Evolutionary conservation across 2,888 invertebrate species (phyloP), one percentile per base, ranked within the genome.

Genomic region (Diloba caeruleocephala): DNA sequence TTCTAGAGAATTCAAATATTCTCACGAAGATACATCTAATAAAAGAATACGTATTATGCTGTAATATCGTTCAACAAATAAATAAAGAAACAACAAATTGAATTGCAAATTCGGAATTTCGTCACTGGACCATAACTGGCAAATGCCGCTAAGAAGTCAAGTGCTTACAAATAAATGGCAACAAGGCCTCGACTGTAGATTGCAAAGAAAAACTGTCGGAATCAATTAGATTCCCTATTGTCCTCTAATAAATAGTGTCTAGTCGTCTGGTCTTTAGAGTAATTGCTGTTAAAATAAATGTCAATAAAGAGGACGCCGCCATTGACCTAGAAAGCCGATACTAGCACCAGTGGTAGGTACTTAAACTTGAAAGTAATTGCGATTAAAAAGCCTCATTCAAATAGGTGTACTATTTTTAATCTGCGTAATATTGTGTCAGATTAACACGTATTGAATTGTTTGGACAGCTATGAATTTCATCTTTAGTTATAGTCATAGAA

Each of bases 311-410:
- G 57, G 46, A 52, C 52, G 51, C 49, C 41, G 54, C 42, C 57
- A 54, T 52, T 70, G 68, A 58, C 68, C 71, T 62, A 55, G 57
- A 71, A 70, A 62, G 49, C 15, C 32, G 50, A 26, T 42, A 61
- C 36, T 50, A 37, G 36, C 31, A 28, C 19, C 5, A 9, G 26
- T 23, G 3, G 13, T 31, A 23, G 13, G 37, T 28, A 28, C 26
- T 12, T 13, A 31, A 9, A 53, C 19, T 38, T 25, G 17, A 46
- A 28, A 31, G 37, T 38, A 37, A 3, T 19, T 21, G 33, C 25
- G 17, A 51, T 19, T 39, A 38, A 38, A 28, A 49, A 29, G 19
- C 37, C 29, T 34, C 14, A 17, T 12, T 6, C n/a, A 19, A n/a
- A 10, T 26, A 10, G n/a, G n/a, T n/a, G 5, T 12, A n/a, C n/a